Evolutionary conservation across 1,140 invertebrate genomes (phyloP).

Genomic region (Oryctes rhinoceros): DNA sequence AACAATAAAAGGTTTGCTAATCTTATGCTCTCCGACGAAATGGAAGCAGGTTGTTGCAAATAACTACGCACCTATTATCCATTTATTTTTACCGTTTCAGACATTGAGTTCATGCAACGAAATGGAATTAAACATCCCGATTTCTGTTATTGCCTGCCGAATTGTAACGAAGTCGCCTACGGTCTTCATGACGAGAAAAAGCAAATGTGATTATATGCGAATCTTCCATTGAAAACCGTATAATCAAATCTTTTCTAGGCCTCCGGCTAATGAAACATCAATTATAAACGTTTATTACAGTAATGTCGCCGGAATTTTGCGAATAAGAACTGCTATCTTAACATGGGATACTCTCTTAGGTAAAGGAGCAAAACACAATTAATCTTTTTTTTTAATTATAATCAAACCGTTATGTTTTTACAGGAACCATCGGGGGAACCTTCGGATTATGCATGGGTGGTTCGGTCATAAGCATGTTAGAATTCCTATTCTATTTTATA

Average conservation of each 20-base stretch:
- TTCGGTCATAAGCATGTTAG: slow-evolving; percentile 26
- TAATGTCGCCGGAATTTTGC: neutral
- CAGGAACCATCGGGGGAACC: slow-evolving; percentile 33
- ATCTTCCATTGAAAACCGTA: neutral
- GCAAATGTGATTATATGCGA: neutral
- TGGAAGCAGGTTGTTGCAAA: neutral
- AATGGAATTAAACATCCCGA: neutral
- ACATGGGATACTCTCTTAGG: slow-evolving; percentile 22
- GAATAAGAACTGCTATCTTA: neutral
- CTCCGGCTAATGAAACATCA: neutral
- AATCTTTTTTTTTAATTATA: neutral
- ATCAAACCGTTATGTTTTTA: neutral
- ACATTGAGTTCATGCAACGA: neutral
- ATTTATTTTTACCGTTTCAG: neutral
- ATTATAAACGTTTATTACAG: slow-evolving; percentile 13
- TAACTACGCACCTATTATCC: neutral
- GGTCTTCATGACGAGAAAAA: neutral
- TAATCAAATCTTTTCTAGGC: neutral
- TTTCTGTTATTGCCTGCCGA: slow-evolving; percentile 14
- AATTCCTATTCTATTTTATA: slow-evolving; percentile 20
- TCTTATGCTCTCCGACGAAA: slow-evolving; percentile 8
- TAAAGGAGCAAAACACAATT: neutral
- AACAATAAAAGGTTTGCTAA: neutral
- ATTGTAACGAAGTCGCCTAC: slow-evolving; percentile 2
- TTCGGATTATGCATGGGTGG: slow-evolving; percentile 40